Base-by-base conservation (phyloP, 2,888 invertebrate species). In the Conus canariensis region DNA sequence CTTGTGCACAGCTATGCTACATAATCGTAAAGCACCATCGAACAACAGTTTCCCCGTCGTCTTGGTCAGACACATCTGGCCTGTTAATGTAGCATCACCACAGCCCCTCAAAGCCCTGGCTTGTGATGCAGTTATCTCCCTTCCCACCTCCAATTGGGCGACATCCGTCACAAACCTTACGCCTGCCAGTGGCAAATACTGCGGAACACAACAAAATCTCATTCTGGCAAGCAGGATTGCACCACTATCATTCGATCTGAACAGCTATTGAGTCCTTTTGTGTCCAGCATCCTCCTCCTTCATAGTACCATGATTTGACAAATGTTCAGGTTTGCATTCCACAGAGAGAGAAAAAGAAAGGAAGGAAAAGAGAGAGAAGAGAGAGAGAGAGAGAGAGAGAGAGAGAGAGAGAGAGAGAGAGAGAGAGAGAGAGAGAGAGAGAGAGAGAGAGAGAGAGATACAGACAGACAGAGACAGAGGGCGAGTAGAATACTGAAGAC, bases 121-220 rank as follows among this genome's bases (percentile, higher is more conserved):
- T 45, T 45, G 45, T 45, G 45, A 45, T 45, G 45, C 45, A 45
- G 45, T 45, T 45, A 45, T 45, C 45, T 45, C 45, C 45, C 45
- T 45, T 45, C 45, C 45, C 45, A 45, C 45, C 45, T 45, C 45
- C 45, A 45, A 45, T 45, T 45, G 45, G 45, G 45, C 4, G 45
- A 45, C 45, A 45, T 45, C 45, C 3, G 60, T 64, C 60, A 64
- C 12, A 64, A 14, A 64, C 16, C 16, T 14, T 16, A 64, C 7
- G 16, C 60, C 16, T 10, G 10, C 45, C 80, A 80, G 45, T 16
- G 80, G 16, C 45, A 12, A 45, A 45, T 12, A 30, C 80, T 10
- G 30, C 22, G 30, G 80, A 80, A 30, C 80, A 80, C 80, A 80
- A 30, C 10, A 80, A 80, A 83, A 83, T 83, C 83, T 83, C 83